Percentiles rank a stretch among this genome's conserved stretches.
These are phyloP conservation scores for Oscarella lobularis DNA, from an alignment of 37 sponge, comb jelly and placozoan genomes.

Conservation along the genomic window DNA sequence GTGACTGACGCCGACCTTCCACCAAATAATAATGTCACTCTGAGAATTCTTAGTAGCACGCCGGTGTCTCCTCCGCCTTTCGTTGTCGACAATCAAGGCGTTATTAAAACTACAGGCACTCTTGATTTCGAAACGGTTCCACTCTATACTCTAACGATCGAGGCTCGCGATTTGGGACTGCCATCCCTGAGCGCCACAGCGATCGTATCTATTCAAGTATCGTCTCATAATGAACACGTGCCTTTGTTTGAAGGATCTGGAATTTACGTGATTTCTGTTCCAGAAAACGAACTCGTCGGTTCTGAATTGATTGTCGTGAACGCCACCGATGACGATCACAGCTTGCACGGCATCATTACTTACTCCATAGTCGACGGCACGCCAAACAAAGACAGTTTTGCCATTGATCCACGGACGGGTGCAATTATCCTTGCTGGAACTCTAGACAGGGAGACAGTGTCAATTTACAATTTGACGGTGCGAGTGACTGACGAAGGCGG, in stretches of 20 bases:
- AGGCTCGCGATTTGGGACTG: neutral
- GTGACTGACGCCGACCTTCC: conserved; percentile 12
- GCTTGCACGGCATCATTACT: neutral
- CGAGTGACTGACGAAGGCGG: neutral
- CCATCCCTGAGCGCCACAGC: neutral
- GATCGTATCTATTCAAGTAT: conserved; percentile 5
- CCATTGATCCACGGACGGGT: neutral
- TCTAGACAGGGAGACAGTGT: neutral
- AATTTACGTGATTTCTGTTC: neutral
- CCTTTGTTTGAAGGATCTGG: conserved; percentile 9
- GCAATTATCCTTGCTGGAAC: neutral
- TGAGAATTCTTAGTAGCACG: conserved; percentile 10
- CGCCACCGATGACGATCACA: neutral
- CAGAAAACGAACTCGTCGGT: neutral
- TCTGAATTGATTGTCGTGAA: conserved; percentile 12
- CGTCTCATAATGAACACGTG: conserved; percentile 5
- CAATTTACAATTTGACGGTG: neutral
- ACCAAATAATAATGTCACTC: conserved; percentile 8
- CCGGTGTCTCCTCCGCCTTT: conserved; percentile 17
- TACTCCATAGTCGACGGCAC: neutral
- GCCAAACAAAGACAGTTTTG: neutral
- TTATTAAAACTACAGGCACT: neutral
- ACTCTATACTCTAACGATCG: neutral
- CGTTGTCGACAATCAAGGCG: neutral
- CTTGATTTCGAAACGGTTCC: conserved; percentile 3